Evolutionary conservation across 2,797 vertebrate genomes (phyloP), one percentile per base, ranked within the genome.

Genomic region (Sarcophilus harrisii): DNA sequence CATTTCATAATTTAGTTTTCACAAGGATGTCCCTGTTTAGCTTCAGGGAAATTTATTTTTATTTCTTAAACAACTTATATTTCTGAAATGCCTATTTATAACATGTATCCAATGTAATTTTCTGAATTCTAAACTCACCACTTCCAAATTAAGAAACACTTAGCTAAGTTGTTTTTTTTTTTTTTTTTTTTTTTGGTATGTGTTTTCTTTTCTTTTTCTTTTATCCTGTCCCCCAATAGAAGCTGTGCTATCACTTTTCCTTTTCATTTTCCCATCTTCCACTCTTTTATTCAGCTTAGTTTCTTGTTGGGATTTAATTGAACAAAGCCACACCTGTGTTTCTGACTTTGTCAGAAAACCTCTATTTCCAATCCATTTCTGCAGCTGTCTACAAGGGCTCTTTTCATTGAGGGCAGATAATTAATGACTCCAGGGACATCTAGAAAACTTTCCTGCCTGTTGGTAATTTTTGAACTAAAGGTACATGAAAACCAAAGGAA

Each of bases 251-350:
- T 49, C 89, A 94, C 49, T 91, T 57, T 92, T 6, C 93, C 62
- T 90, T 87, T 96, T 93, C 90, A 91, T 90, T 58, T 87, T 57
- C 87, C 96, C 54, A 66, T 93, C 94, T 94, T 94, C 91, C 91
- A 58, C 90, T 45, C 96, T 97, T 96, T 98, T 29, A 97, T 96
- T 96, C 94, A 57, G 91, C 89, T 6, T 60, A 90, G 91, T 57
- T 95, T 94, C 95, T 95, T 92, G 94, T 96, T 96, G 93, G 91
- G 94, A 60, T 96, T 97, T 96, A 92, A 95, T 90, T 96, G 97
- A 98, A 97, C 96, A 97, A 97, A 97, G 96, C 96, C 95, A 96
- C 98, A 98, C 98, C 97, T 98, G 97, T 97, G 97, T 97, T 96
- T 98, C 95, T 95, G 87, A 96, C 21, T 91, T 87, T 66, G 57